Evolutionary conservation across 2,797 vertebrate species (phyloP).

Genomic region (Gymnothorax reevesii): DNA sequence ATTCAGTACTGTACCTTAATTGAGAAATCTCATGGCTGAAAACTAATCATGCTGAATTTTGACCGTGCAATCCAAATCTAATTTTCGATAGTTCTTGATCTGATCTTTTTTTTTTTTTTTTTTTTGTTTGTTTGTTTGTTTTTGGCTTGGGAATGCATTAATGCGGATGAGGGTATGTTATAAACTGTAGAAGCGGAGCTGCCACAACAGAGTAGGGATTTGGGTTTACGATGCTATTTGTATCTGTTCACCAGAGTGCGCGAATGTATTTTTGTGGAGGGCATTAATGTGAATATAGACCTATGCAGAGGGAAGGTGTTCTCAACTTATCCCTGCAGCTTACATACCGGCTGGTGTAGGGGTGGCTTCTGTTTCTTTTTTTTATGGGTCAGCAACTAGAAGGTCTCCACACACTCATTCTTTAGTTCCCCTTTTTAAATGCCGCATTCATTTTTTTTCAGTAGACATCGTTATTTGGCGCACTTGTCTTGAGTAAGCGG

Average conservation of each 20-base stretch:
- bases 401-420: not conserved
- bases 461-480: not conserved
- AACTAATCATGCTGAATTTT: constrained; percentile 12
- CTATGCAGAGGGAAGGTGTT: constrained; percentile 22
- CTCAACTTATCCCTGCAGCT: not conserved
- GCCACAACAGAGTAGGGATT: not conserved
- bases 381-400: constrained; percentile 19
- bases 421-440: not conserved
- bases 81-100: not conserved
- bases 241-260: constrained; percentile 1
- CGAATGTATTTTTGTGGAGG: not conserved
- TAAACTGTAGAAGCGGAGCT: not conserved
- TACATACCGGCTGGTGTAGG: not conserved
- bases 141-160: constrained; percentile 26
- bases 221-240: constrained; percentile 25
- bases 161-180: not conserved
- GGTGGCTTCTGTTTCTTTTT: not conserved
- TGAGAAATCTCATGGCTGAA: not conserved
- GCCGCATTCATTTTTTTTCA: not conserved
- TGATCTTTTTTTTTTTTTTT: constrained; percentile 21
- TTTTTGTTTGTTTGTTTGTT: constrained; percentile 14
- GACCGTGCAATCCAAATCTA: not conserved
- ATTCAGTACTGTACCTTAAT: not conserved
- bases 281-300: not conserved
- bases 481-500: constrained; percentile 1